Conservation (phyloP, 2,113 vertebrate genomes). For the Chionodraco myersi region DNA sequence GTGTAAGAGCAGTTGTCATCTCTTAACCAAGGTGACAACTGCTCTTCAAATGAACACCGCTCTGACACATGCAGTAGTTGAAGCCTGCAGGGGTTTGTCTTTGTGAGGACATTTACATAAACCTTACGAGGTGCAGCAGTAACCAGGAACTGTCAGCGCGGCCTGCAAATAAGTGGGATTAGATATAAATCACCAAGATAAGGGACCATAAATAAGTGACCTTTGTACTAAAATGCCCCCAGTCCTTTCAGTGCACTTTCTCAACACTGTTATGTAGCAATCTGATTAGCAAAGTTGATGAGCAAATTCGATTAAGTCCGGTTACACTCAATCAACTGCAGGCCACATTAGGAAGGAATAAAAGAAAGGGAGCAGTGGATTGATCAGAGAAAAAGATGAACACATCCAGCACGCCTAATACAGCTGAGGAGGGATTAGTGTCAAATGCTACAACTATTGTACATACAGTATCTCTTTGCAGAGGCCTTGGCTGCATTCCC, state of each 20-base stretch:
- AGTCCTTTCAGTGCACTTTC: slow-evolving; percentile 19
- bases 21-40: slow-evolving; percentile 60
- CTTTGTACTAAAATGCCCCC: slow-evolving; percentile 64
- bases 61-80: slow-evolving; percentile 46
- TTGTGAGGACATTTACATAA: slow-evolving; percentile 26
- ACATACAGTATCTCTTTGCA: slow-evolving; percentile 58
- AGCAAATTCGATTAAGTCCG: slow-evolving; percentile 13
- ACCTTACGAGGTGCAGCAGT: slow-evolving; percentile 20
- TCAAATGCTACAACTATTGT: slow-evolving; percentile 57
- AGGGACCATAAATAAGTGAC: slow-evolving; percentile 58
- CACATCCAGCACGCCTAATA: neutral
- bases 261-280: slow-evolving; percentile 5
- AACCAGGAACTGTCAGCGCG: slow-evolving; percentile 56
- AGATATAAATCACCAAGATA: slow-evolving; percentile 69
- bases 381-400: neutral
- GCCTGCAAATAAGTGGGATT: slow-evolving; percentile 30
- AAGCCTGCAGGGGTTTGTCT: slow-evolving; percentile 26
- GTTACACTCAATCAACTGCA: neutral
- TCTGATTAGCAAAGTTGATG: slow-evolving; percentile 27
- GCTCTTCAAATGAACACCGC: slow-evolving; percentile 37
- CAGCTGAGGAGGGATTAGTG: slow-evolving; percentile 56
- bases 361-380: neutral
- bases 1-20: slow-evolving; percentile 44
- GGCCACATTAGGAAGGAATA: slow-evolving; percentile 4
- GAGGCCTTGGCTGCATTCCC: slow-evolving; percentile 60